Conservation (phyloP, 1,140 invertebrate species). For the Drosophila watanabei region DNA sequence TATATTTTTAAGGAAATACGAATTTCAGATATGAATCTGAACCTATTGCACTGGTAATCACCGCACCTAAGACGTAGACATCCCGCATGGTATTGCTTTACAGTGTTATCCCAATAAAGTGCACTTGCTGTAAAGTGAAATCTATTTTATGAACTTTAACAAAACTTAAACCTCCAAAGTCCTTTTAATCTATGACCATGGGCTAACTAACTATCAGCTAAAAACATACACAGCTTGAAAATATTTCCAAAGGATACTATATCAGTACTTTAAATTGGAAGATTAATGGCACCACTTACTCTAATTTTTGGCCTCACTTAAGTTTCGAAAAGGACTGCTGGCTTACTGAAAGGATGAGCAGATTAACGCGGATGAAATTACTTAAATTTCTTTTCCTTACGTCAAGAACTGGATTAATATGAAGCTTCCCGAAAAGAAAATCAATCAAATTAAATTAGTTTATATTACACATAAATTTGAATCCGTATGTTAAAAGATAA, state of each 20-base stretch:
- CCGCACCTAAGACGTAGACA: conserved; percentile 33
- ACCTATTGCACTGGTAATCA: conserved; percentile 6
- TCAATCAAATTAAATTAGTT: neutral
- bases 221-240: no score
- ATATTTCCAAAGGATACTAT: neutral
- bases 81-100: neutral
- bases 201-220: no score
- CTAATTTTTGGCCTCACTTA: no score
- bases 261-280: neutral
- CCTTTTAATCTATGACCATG: neutral
- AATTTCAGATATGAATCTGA: neutral
- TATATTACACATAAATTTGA: neutral
- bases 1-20: neutral
- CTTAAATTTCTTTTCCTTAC: no score
- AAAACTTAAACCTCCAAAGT: neutral
- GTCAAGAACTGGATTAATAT: accelerated
- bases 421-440: neutral
- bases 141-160: neutral
- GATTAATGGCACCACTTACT: neutral
- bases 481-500: neutral
- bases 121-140: conserved; percentile 2
- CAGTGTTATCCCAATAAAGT: conserved; percentile 19
- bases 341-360: no score
- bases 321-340: no score
- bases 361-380: no score